Percentiles rank a stretch among this genome's conserved stretches.
phyloP scores from a whole-genome alignment of 2,113 vertebrate species.

The Stictonetta naevosa region DNA sequence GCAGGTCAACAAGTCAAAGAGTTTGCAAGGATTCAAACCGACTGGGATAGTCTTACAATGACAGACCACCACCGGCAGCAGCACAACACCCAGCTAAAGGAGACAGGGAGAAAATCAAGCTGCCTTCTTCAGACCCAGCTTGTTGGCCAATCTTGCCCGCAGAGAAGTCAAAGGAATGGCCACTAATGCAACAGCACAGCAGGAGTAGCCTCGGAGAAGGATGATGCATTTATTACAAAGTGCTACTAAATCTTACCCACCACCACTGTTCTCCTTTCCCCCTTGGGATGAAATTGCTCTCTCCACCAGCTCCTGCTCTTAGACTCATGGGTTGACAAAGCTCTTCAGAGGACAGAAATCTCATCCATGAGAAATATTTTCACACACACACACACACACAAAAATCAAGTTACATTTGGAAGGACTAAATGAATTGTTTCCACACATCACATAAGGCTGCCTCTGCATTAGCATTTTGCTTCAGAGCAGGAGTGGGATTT shows the following conservation, averaged over 20 bases:
- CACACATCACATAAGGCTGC: conserved; percentile 30
- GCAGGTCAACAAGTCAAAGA: conserved; percentile 46
- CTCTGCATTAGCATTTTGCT: conserved; percentile 39
- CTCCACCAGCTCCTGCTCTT: background rate
- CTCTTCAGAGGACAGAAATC: background rate
- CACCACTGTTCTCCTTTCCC: background rate
- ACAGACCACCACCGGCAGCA: background rate
- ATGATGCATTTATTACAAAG: background rate
- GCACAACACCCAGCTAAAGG: background rate
- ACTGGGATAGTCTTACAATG: background rate
- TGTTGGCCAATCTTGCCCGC: background rate
- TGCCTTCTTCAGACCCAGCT: background rate
- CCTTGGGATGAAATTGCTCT: background rate
- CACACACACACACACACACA: background rate
- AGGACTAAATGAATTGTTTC: conserved; percentile 48
- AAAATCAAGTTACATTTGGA: conserved; percentile 32
- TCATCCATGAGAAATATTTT: background rate
- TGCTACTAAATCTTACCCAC: background rate
- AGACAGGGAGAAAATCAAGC: background rate
- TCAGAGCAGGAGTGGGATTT: conserved; percentile 34
- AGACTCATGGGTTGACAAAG: background rate
- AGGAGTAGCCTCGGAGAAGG: background rate
- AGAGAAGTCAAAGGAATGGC: background rate
- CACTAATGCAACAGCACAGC: background rate
- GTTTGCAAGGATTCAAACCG: background rate